Evolutionary conservation across 2,113 vertebrate genomes (phyloP), one percentile per base, ranked within the genome.

Genomic region (Sminthopsis crassicaudata): DNA sequence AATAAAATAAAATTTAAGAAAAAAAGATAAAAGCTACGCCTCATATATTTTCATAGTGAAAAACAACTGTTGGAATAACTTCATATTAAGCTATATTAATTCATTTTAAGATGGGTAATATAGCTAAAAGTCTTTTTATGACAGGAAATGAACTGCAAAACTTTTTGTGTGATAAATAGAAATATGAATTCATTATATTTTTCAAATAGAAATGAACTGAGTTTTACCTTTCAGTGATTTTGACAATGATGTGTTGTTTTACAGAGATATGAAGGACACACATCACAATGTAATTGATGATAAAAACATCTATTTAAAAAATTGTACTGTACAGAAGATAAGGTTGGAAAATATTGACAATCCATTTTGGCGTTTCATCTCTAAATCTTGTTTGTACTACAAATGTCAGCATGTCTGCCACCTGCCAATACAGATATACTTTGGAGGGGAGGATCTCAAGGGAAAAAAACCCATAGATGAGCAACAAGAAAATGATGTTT

Each of bases 171-270:
- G 51, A 90, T 88, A 91, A 96, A 93, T 27, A 96, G 90, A 96
- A 96, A 96, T 54, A 27, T 90, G 91, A 89, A 91, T 22, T 67
- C n/a, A 30, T 57, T 91, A 54, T 91, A 95, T 93, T 76, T 94
- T 91, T 94, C 90, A 96, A 97, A 97, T 84, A 94, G 1, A 93
- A 98, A 48, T 51, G 94, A 60, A 27, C 9, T 12, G 0, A 97
- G 46, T 51, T 92, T 67, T 93, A 94, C 46, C 57, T 46, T 46
- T 93, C 84, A 96, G 22, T n/a, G 84, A 94, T 60, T 46, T 25
- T 25, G 27, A n/a, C 90, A 53, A 30, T 46, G 27, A 50, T n/a
- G 46, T 30, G 91, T 96, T 92, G 90, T 94, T 91, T 94, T 92
- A 93, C 0, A 92, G 30, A 30, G 55, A 84, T 84, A 24, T 92